Conservation (phyloP, 53 echinoderm and acorn worm genomes). For the Paracentrotus lividus region DNA sequence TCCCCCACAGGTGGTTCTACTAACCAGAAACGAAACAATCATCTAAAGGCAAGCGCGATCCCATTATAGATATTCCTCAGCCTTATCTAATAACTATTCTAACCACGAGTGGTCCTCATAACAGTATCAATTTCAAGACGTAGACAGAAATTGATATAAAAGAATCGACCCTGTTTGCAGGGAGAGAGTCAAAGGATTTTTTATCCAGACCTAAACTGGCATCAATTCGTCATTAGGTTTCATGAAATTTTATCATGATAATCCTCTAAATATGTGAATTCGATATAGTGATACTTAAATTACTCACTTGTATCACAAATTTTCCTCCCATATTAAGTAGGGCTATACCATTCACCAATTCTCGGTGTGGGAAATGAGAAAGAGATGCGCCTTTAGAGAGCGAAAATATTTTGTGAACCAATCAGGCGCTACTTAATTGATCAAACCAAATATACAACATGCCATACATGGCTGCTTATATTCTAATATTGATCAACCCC, state of each 20-base stretch:
- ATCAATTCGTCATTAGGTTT: neutral
- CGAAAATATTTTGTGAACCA: too few relatives aligned
- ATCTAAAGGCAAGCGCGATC: neutral
- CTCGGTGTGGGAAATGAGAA: neutral
- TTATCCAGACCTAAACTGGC: neutral
- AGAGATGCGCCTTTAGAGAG: too few relatives aligned
- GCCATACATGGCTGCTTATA: neutral
- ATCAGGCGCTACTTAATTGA: too few relatives aligned
- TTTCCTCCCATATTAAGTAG: neutral
- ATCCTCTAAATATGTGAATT: neutral
- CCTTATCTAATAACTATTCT: slow-evolving; percentile 7
- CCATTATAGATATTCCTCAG: neutral
- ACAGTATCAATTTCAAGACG: neutral
- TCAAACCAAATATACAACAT: neutral
- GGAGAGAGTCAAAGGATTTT: neutral
- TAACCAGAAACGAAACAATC: neutral
- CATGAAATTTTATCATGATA: neutral
- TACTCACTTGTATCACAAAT: too few relatives aligned
- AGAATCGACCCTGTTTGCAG: neutral
- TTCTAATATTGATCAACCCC: too few relatives aligned
- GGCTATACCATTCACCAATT: neutral
- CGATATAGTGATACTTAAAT: too few relatives aligned
- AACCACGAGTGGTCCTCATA: neutral
- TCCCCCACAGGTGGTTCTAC: slow-evolving; percentile 35
- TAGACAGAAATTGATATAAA: neutral